Conservation (phyloP, 2,797 vertebrate genomes). For the Setipinna tenuifilis region DNA sequence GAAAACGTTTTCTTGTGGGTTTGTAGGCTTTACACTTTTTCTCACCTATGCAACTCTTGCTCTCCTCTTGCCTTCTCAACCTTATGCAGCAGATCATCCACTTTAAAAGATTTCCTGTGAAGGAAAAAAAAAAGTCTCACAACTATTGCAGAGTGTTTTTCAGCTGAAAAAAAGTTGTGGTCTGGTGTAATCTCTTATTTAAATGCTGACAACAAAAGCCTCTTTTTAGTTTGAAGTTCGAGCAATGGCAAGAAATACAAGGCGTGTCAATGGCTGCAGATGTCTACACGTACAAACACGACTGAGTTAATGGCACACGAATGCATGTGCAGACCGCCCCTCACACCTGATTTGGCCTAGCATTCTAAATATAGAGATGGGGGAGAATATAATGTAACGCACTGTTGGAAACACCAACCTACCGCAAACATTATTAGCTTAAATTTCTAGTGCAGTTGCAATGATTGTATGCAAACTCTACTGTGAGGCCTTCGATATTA, state of each 20-base stretch:
- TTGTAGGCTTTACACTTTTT: not conserved
- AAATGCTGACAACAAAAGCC: not conserved
- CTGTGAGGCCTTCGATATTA: too few relatives aligned
- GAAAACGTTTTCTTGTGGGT: not conserved
- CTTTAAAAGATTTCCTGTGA: conserved; percentile 88
- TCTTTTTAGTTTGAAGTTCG: not conserved
- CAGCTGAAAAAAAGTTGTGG: not conserved
- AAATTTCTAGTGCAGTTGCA: not conserved
- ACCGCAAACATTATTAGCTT: not conserved
- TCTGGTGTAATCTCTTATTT: conserved; percentile 21
- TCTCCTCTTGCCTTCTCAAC: conserved; percentile 94
- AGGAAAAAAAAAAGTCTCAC: conserved; percentile 31
- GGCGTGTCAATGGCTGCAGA: not conserved
- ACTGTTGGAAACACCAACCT: too few relatives aligned
- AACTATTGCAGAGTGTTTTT: not conserved
- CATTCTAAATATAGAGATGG: too few relatives aligned
- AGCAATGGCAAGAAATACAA: too few relatives aligned
- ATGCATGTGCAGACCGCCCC: not conserved
- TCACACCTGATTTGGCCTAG: not conserved
- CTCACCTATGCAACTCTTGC: conserved; percentile 91
- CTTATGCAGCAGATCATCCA: conserved; percentile 91
- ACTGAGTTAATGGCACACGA: not conserved
- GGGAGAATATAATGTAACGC: too few relatives aligned
- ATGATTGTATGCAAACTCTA: not conserved
- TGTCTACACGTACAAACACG: not conserved